phyloP scores from a whole-genome alignment of 2,888 invertebrate species.

The Actias luna region DNA sequence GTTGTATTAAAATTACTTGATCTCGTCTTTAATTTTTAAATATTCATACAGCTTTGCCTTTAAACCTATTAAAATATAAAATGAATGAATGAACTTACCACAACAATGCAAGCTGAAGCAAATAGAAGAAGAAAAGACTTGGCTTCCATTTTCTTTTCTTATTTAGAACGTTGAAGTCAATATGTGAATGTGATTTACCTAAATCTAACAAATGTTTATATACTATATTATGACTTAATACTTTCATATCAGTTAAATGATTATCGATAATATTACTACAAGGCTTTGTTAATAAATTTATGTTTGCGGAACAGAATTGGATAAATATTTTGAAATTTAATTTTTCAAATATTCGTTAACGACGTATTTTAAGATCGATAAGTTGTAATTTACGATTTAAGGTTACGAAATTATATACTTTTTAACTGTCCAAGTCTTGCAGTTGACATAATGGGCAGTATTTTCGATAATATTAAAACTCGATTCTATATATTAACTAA shows the following conservation, averaged over 20 bases:
- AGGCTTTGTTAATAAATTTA: slow-evolving; percentile 4
- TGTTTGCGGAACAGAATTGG: slow-evolving; percentile 12
- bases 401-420: too few species aligned
- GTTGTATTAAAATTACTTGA: too few species aligned
- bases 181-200: not conserved
- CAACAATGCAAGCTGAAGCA: slow-evolving; percentile 14
- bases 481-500: too few species aligned
- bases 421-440: too few species aligned
- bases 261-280: slow-evolving; percentile 9
- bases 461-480: too few species aligned
- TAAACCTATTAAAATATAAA: too few species aligned
- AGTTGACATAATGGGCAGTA: too few species aligned
- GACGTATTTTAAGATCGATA: not conserved
- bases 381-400: not conserved
- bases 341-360: not conserved
- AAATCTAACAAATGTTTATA: slow-evolving; percentile 17
- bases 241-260: slow-evolving; percentile 6
- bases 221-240: slow-evolving; percentile 19
- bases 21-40: too few species aligned
- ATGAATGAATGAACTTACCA: slow-evolving; percentile 13
- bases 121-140: slow-evolving; percentile 23
- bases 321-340: not conserved
- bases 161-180: not conserved
- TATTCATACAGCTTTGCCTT: too few species aligned
- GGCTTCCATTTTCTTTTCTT: slow-evolving; percentile 25